These are phyloP conservation scores for Heliangelus exortis DNA, from an alignment of 2,797 vertebrate species.

Conservation along the genomic window DNA sequence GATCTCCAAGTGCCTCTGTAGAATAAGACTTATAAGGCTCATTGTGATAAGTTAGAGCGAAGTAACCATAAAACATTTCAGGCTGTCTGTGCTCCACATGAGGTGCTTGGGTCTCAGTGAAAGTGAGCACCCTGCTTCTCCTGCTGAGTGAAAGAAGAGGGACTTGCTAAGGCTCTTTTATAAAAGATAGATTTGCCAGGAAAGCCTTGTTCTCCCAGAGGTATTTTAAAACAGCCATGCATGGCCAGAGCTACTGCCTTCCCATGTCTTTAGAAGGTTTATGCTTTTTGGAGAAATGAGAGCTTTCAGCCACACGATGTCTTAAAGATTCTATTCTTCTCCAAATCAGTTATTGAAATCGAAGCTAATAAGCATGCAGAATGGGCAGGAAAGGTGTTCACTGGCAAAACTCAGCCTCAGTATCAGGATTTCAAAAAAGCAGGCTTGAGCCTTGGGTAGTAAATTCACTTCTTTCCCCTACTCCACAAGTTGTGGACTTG, in stretches of 20 bases:
- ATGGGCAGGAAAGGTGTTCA: background rate
- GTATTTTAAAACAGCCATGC: background rate
- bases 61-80: conserved; percentile 25
- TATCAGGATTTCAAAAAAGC: background rate
- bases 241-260: background rate
- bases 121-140: rapidly evolving
- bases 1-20: conserved; percentile 39
- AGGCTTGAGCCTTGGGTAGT: background rate
- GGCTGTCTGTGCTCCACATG: background rate
- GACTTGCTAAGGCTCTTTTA: background rate
- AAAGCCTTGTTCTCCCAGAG: conserved; percentile 14
- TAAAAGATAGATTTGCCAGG: conserved; percentile 28
- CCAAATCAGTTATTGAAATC: background rate
- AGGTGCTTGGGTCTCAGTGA: background rate
- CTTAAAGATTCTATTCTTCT: background rate
- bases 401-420: background rate
- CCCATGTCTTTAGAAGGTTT: background rate
- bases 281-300: background rate
- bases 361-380: background rate
- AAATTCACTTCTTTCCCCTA: background rate
- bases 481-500: background rate
- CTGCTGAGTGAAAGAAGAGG: background rate
- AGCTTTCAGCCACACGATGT: background rate
- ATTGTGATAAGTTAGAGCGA: conserved; percentile 39
- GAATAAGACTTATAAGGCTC: conserved; percentile 32